These are phyloP conservation scores for Rhinophrynus dorsalis DNA, from an alignment of 2,797 vertebrate species.

Conservation along the genomic window DNA sequence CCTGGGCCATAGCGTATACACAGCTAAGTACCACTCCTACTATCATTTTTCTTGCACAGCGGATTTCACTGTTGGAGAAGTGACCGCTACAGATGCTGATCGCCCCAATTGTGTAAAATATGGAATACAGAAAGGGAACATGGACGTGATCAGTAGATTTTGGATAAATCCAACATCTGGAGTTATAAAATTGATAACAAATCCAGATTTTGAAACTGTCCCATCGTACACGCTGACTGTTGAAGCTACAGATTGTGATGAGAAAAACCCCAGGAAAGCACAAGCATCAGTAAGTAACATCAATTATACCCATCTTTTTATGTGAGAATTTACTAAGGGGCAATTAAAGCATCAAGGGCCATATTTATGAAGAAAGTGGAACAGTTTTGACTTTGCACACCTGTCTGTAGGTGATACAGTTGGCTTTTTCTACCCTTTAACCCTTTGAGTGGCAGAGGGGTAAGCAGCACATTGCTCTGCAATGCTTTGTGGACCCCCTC, in stretches of 20 bases:
- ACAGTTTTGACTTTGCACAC: too few species aligned
- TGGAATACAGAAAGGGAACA: constrained; percentile 50
- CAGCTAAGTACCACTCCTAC: too few species aligned
- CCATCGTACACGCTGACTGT: constrained; percentile 39
- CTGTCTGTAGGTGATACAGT: too few species aligned
- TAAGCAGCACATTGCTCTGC: too few species aligned
- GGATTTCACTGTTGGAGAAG: constrained; percentile 51
- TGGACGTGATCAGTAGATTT: constrained; percentile 39
- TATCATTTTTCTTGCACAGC: constrained; percentile 33
- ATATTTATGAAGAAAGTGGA: too few species aligned
- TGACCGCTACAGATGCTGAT: constrained; percentile 50
- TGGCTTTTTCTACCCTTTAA: too few species aligned
- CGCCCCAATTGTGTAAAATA: constrained; percentile 53
- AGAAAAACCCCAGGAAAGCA: constrained; percentile 9
- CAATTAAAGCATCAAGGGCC: too few species aligned
- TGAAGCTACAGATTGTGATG: constrained; percentile 55
- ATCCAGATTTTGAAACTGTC: constrained; percentile 51
- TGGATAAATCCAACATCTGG: constrained; percentile 54
- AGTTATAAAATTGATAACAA: constrained; percentile 49
- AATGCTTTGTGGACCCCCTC: too few species aligned
- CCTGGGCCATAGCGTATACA: too few species aligned
- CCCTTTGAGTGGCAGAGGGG: too few species aligned
- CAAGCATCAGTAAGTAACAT: constrained; percentile 30
- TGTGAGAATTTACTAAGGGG: too few species aligned
- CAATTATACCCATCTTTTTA: too few species aligned